Evolutionary conservation across 1,140 invertebrate species (phyloP).

Genomic region (Drosophila hydei): DNA sequence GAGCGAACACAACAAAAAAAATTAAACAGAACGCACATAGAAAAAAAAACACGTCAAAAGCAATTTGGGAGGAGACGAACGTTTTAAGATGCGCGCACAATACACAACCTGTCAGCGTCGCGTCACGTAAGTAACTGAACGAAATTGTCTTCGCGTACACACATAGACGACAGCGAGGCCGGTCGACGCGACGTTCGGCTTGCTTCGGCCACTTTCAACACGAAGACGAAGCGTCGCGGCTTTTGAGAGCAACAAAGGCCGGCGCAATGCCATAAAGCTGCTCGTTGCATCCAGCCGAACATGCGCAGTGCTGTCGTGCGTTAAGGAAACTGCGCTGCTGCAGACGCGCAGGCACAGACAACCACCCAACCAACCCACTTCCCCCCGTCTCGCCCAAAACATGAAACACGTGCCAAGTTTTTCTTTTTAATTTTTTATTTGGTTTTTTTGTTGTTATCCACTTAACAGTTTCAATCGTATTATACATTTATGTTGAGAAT

Average conservation of each 20-base stretch:
- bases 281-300: conserved; percentile 1
- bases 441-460: conserved; percentile 61
- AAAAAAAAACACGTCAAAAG: conserved; percentile 36
- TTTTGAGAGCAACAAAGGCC: background rate
- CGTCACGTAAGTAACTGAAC: conserved; percentile 57
- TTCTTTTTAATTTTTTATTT: conserved; percentile 37
- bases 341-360: background rate
- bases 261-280: background rate
- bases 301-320: conserved; percentile 1
- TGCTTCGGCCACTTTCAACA: background rate
- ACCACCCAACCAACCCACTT: background rate
- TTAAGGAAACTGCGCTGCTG: conserved; percentile 10
- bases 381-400: background rate
- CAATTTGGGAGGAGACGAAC: conserved; percentile 8
- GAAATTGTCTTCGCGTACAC: background rate
- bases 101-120: conserved; percentile 48
- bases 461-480: conserved; percentile 62
- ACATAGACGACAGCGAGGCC: conserved; percentile 1
- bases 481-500: conserved; percentile 63
- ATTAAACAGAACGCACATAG: conserved; percentile 13
- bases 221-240: conserved; percentile 8
- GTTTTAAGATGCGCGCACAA: conserved; percentile 7
- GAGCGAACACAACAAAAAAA: conserved; percentile 12
- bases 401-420: conserved; percentile 48
- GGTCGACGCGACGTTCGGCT: conserved; percentile 3